These are phyloP conservation scores for Bombus difficillimus DNA, from an alignment of 1,140 invertebrate genomes.

Conservation along the genomic window DNA sequence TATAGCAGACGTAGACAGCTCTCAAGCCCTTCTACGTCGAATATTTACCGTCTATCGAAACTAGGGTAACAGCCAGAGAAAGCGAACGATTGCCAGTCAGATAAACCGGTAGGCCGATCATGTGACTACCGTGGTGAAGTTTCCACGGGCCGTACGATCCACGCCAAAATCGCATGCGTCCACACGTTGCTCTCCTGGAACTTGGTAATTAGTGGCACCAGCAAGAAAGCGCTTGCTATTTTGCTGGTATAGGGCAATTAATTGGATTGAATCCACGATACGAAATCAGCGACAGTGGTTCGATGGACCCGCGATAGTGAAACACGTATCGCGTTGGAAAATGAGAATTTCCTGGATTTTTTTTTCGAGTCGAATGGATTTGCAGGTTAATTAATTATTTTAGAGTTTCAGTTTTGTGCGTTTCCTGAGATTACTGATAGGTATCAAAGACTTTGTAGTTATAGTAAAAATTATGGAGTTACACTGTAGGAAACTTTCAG, in stretches of 20 bases:
- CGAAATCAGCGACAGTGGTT: background rate
- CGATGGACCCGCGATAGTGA: background rate
- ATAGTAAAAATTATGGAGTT: too few species aligned
- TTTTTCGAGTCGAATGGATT: background rate
- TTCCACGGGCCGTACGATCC: slow-evolving; percentile 36
- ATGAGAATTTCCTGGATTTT: background rate
- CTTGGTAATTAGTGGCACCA: slow-evolving; percentile 19
- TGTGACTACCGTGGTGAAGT: slow-evolving; percentile 41
- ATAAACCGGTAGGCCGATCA: slow-evolving; percentile 55
- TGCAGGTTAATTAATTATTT: background rate
- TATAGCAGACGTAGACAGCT: background rate
- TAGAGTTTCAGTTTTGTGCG: too few species aligned
- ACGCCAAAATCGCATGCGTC: slow-evolving; percentile 37
- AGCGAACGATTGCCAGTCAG: slow-evolving; percentile 53
- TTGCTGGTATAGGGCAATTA: background rate
- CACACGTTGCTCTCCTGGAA: background rate
- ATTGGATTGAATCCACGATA: background rate
- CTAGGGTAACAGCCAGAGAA: slow-evolving; percentile 61
- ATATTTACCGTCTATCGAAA: slow-evolving; percentile 56
- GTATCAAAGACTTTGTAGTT: too few species aligned
- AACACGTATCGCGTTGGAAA: background rate
- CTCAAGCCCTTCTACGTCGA: slow-evolving; percentile 51
- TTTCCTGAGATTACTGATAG: too few species aligned
- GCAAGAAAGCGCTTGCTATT: background rate
- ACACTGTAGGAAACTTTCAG: too few species aligned